Base-by-base conservation (phyloP, 2,113 vertebrate species). In the Ammodytes dubius region DNA sequence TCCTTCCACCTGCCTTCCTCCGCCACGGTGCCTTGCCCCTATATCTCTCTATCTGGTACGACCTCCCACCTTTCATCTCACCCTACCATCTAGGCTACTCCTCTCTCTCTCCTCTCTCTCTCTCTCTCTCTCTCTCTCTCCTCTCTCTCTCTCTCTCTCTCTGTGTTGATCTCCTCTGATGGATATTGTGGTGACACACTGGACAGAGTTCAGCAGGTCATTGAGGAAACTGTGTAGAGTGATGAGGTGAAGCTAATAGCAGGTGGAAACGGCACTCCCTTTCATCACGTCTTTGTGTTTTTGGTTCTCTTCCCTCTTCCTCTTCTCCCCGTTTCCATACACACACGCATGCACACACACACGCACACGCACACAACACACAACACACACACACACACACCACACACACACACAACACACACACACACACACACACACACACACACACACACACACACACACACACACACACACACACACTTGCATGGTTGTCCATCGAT, bases 1-100 rank as follows among this genome's bases (percentile, higher is more conserved):
- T 88, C 50, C 77, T 70, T 52, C 78, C 87, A 89, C 68, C 87
- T 85, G 76, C 64, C 88, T 85, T 87, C 90, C 82, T 80, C 79
- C 67, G 59, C 70, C 52, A 77, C 73, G 60, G 82, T 82, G 70
- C 81, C 45, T 67, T 59, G 5, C 65, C 49, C 61, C 71, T 61
- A 83, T 61, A 83, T 81, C 69, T 74, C 71, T 74, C 43, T n/a
- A 59, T 70, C 74, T 77, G 52, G 27, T 39, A 10, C 74, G 87
- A 75, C 81, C 84, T 85, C 58, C 57, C 74, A 83, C 68, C 74
- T 86, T 64, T 74, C 60, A 64, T 66, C 57, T 75, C 40, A 72
- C 53, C 68, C 67, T 71, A 8, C 58, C 42, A 50, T 66, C 27
- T 27, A 27, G 27, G 27, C 27, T 27, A 27, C 27, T 27, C n/a